These are phyloP conservation scores for Chrysomallon squamiferum DNA, from an alignment of 1,140 invertebrate genomes.

Conservation along the genomic window DNA sequence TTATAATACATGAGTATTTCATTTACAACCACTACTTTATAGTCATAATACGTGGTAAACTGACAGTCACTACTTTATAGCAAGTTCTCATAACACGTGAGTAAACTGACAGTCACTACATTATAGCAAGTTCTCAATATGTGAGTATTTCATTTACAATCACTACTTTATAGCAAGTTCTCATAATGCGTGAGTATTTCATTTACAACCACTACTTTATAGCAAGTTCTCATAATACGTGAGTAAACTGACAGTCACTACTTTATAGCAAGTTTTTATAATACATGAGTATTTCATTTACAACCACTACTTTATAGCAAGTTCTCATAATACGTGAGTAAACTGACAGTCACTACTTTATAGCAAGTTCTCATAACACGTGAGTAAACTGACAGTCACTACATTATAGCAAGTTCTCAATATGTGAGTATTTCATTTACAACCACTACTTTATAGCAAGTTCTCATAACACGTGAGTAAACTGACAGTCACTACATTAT, in stretches of 20 bases:
- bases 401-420: slow-evolving; percentile 64
- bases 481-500: not conserved
- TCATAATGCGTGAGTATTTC: too few relatives aligned
- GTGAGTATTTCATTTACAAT: slow-evolving; percentile 56
- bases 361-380: too few relatives aligned
- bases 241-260: slow-evolving; percentile 56
- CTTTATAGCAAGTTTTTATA: not conserved
- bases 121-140: slow-evolving; percentile 69
- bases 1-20: too few relatives aligned
- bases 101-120: too few relatives aligned
- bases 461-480: not conserved
- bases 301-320: not conserved
- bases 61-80: slow-evolving; percentile 72
- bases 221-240: slow-evolving; percentile 74
- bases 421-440: not conserved
- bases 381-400: slow-evolving; percentile 68
- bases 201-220: slow-evolving; percentile 74
- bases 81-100: too few relatives aligned
- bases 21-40: too few relatives aligned
- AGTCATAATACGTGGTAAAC: slow-evolving; percentile 73
- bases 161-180: slow-evolving; percentile 39
- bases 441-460: not conserved
- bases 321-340: not conserved
- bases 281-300: too few relatives aligned
- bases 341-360: not conserved